Percentiles rank a stretch among this genome's conserved stretches.
These are phyloP conservation scores for Forficula auricularia DNA, from an alignment of 1,140 invertebrate species.

Conservation along the genomic window DNA sequence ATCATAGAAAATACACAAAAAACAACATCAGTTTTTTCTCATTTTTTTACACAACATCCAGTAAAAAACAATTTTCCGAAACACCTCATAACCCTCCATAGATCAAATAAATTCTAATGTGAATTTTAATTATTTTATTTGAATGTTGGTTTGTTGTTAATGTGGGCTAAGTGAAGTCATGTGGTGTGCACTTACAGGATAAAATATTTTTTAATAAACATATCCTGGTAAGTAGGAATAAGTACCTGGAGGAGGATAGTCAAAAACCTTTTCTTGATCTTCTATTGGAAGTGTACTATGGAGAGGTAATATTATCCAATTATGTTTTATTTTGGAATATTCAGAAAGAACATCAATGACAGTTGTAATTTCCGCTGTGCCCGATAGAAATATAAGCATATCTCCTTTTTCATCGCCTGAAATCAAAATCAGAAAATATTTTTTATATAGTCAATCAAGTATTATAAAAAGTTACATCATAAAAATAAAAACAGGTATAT, in stretches of 20 bases:
- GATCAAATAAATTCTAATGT: too few relatives aligned
- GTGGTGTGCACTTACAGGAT: too few relatives aligned
- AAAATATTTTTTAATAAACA: too few relatives aligned
- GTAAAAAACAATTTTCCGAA: too few relatives aligned
- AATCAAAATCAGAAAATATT: constrained; percentile 21
- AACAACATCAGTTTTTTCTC: too few relatives aligned
- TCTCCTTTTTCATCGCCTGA: constrained; percentile 76
- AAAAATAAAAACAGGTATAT: constrained; percentile 18
- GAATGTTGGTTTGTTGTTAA: too few relatives aligned
- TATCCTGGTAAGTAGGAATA: too few relatives aligned
- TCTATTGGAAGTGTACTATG: constrained; percentile 83
- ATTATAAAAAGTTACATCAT: constrained; percentile 8
- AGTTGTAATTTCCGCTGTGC: constrained; percentile 83
- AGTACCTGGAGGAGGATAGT: constrained; percentile 54
- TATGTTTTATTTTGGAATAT: constrained; percentile 60
- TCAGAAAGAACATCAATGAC: constrained; percentile 73
- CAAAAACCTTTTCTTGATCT: constrained; percentile 96
- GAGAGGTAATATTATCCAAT: constrained; percentile 87
- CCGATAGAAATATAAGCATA: constrained; percentile 89
- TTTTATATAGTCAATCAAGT: constrained; percentile 1
- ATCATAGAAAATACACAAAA: too few relatives aligned
- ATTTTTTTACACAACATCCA: too few relatives aligned
- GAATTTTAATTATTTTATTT: too few relatives aligned
- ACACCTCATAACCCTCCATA: too few relatives aligned
- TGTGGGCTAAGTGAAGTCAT: too few relatives aligned